Evolutionary conservation across 2,888 invertebrate species (phyloP).

Genomic region (Sericinus montela): DNA sequence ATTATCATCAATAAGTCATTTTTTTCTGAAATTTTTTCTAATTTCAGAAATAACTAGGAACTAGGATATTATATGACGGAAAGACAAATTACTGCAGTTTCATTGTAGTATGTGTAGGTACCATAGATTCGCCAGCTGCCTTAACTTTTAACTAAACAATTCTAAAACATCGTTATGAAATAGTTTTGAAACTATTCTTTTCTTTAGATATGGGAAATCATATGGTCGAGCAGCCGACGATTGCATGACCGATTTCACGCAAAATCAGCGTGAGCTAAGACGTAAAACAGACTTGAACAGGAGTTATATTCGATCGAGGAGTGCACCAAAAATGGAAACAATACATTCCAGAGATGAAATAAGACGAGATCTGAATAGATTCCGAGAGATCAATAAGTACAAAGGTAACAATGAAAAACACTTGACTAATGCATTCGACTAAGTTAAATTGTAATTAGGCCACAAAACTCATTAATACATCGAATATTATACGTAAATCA

Average conservation of each 20-base stretch:
- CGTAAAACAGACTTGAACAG: constrained; percentile 63
- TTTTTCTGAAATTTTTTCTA: no score
- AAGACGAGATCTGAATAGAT: constrained; percentile 66
- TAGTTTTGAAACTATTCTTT: not conserved
- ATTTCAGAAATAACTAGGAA: no score
- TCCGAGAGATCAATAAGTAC: constrained; percentile 74
- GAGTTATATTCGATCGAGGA: constrained; percentile 67
- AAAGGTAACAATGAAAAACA: constrained; percentile 54
- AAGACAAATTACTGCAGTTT: no score
- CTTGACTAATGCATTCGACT: not conserved
- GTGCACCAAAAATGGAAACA: constrained; percentile 79
- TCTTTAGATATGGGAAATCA: constrained; percentile 73
- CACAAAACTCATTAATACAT: not conserved
- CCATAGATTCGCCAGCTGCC: no score
- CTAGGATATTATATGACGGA: no score
- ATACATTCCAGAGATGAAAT: constrained; percentile 78
- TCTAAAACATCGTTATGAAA: no score
- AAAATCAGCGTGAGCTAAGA: constrained; percentile 58
- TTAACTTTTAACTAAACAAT: no score
- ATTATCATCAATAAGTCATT: no score
- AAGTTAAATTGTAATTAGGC: not conserved
- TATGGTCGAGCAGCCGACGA: constrained; percentile 80
- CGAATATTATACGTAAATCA: not conserved
- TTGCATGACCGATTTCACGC: constrained; percentile 78
- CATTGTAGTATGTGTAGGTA: no score